Evolutionary conservation across 2,797 vertebrate genomes (phyloP).

Genomic region (Sebastes trivittatus): DNA sequence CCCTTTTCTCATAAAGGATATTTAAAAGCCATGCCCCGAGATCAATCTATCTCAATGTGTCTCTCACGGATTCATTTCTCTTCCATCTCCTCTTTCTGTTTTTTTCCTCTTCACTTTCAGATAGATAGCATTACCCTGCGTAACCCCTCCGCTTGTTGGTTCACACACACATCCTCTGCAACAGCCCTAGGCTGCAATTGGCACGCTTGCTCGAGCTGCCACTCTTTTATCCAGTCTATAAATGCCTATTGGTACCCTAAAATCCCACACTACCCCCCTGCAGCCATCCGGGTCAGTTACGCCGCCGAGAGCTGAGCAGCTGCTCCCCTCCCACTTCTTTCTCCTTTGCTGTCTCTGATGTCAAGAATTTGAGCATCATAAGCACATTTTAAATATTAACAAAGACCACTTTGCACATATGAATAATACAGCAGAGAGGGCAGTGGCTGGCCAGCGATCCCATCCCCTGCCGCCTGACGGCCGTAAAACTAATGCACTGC

Average conservation of each 20-base stretch:
- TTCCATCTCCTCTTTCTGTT: slow-evolving; percentile 35
- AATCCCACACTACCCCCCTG: slow-evolving; percentile 56
- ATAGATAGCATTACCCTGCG: slow-evolving; percentile 42
- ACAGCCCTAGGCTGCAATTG: slow-evolving; percentile 47
- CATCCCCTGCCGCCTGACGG: slow-evolving; percentile 73
- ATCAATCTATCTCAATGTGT: slow-evolving; percentile 76
- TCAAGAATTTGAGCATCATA: slow-evolving; percentile 83
- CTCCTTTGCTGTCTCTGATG: slow-evolving; percentile 67
- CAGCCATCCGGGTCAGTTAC: slow-evolving; percentile 44
- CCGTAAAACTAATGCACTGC: slow-evolving; percentile 88
- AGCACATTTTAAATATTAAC: slow-evolving; percentile 91
- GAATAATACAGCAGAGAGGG: slow-evolving; percentile 87
- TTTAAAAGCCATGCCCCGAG: slow-evolving; percentile 78
- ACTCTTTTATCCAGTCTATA: slow-evolving; percentile 58
- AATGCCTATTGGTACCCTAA: slow-evolving; percentile 65
- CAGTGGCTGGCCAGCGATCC: slow-evolving; percentile 80
- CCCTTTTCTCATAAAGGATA: slow-evolving; percentile 80
- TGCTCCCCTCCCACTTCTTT: slow-evolving; percentile 52
- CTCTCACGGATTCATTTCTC: slow-evolving; percentile 63
- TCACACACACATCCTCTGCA: slow-evolving; percentile 33
- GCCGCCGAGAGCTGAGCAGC: slow-evolving; percentile 48
- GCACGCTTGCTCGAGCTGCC: slow-evolving; percentile 45
- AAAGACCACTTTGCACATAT: slow-evolving; percentile 87
- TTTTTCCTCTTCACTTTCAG: slow-evolving; percentile 31
- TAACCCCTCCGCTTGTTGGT: slow-evolving; percentile 52